Evolutionary conservation across 2,888 invertebrate species (phyloP).

Genomic region (Hydraecia micacea): DNA sequence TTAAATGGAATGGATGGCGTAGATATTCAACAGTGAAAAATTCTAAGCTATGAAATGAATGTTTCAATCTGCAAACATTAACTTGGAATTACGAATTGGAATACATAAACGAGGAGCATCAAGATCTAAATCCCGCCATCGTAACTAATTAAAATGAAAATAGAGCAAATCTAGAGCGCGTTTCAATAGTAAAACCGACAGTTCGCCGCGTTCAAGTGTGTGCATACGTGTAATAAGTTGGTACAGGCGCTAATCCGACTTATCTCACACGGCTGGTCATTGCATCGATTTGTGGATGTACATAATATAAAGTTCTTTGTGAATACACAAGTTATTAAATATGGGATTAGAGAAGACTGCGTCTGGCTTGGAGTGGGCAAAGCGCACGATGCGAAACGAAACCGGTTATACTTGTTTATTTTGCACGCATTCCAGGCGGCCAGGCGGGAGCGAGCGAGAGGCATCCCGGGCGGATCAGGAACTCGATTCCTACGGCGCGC

Average conservation of each 20-base stretch:
- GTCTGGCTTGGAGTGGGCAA: constrained; percentile 79
- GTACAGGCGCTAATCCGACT: constrained; percentile 63
- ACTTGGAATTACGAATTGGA: constrained; percentile 1
- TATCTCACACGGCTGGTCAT: constrained; percentile 66
- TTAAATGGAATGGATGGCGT: constrained; percentile 31
- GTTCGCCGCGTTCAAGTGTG: constrained; percentile 21
- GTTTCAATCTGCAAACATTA: constrained; percentile 11
- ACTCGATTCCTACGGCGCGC: constrained; percentile 80
- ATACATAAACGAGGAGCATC: constrained; percentile 30
- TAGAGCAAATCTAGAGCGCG: constrained; percentile 30
- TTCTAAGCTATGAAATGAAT: background rate
- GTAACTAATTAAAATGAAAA: constrained; percentile 41
- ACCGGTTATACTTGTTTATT: constrained; percentile 89
- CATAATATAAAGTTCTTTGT: constrained; percentile 45
- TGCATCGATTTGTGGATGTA: constrained; percentile 58
- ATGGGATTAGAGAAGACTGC: constrained; percentile 77
- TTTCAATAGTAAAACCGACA: constrained; percentile 39
- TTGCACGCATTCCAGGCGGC: constrained; percentile 89
- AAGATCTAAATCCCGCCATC: constrained; percentile 27
- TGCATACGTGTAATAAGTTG: constrained; percentile 53
- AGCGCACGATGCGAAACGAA: constrained; percentile 83
- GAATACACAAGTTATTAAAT: constrained; percentile 70
- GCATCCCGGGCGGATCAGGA: constrained; percentile 84
- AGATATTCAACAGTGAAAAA: constrained; percentile 7
- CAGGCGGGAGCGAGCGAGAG: constrained; percentile 83